Evolutionary conservation across 2,888 invertebrate genomes (phyloP), one percentile per base, ranked within the genome.

Genomic region (Acronicta alni): DNA sequence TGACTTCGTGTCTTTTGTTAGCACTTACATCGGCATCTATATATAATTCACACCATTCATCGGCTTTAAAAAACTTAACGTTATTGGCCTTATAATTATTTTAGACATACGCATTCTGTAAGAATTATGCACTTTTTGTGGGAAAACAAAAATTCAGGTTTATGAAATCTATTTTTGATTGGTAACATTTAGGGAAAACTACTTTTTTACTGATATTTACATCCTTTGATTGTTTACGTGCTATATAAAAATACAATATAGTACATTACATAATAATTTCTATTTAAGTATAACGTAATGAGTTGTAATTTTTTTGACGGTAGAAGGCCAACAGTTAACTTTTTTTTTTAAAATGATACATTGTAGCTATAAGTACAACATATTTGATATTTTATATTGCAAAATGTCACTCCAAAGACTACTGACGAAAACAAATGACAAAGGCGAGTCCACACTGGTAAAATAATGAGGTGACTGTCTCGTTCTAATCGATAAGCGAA

Each of bases 1-100:
- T 82, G 87, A 58, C 48, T 77, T 55, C 72, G 74, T 67, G 80
- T 78, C 81, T 82, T 80, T 79, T 78, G 80, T 82, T 84, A 81
- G 73, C 77, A 78, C 72, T 79, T 74, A 78, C 79, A 82, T 79
- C 72, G 62, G 73, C 72, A 65, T 70, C 68, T 70, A 72, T 68
- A 67, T 73, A 61, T 77, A 77, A 67, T 77, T 75, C 75, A 77
- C 76, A 77, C 77, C 77, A 77, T 77, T 77, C 75, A 75, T 75
- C 70, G 72, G 62, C 37, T 65, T 58, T 51, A 51, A 61, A 74
- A 68, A 75, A 67, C 14, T 54, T 48, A 41, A 43, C 55, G 65
- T 64, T 69, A 76, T 77, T 75, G 57, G 77, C 67, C 54, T 70
- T 52, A 57, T 64, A 71, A 65, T 58, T 61, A 54, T 68, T 54